These are phyloP conservation scores for Penaeus japonicus DNA, from an alignment of 1,140 invertebrate species.

Conservation along the genomic window DNA sequence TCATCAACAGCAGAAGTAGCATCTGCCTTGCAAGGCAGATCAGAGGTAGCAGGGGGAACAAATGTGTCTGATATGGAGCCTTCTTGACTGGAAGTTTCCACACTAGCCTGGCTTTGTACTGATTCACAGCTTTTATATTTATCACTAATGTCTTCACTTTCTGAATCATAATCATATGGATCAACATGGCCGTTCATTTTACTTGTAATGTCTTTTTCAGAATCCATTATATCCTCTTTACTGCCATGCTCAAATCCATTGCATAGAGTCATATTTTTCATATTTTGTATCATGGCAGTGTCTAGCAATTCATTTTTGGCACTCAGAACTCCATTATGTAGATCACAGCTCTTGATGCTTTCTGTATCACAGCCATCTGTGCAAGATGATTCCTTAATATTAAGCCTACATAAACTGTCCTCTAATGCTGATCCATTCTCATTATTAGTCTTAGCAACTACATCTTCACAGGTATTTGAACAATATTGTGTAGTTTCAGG, in stretches of 20 bases:
- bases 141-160: background rate
- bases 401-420: conserved; percentile 51
- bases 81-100: background rate
- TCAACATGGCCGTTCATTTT: background rate
- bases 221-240: conserved; percentile 9
- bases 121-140: conserved; percentile 24
- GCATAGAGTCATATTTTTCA: conserved; percentile 34
- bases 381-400: conserved; percentile 44
- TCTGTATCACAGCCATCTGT: conserved; percentile 45
- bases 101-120: conserved; percentile 38
- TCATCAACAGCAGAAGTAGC: conserved; percentile 53
- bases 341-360: conserved; percentile 36
- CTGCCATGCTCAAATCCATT: conserved; percentile 32
- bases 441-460: conserved; percentile 22
- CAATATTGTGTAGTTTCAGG: conserved; percentile 36
- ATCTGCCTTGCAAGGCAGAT: conserved; percentile 28
- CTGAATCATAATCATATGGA: background rate
- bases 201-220: background rate
- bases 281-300: conserved; percentile 35
- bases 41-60: conserved; percentile 30
- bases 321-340: conserved; percentile 36
- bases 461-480: conserved; percentile 37
- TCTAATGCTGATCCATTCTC: conserved; percentile 34
- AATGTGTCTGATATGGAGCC: conserved; percentile 9
- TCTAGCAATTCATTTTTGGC: conserved; percentile 34